These are phyloP conservation scores for Luffia ferchaultella DNA, from an alignment of 2,888 invertebrate genomes.

Conservation along the genomic window DNA sequence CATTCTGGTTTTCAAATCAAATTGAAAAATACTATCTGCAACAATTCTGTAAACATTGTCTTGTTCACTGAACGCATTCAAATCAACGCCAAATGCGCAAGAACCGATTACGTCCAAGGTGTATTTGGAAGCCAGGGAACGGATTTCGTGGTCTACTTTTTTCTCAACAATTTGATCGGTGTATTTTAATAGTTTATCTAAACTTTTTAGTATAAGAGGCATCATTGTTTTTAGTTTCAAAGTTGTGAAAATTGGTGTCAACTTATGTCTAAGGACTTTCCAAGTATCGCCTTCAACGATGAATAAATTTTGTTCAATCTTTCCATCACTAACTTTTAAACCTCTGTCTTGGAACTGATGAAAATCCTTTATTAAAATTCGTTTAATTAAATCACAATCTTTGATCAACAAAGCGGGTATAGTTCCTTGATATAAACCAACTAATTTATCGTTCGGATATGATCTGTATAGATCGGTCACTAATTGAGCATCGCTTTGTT, in stretches of 20 bases:
- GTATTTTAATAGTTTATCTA: neutral
- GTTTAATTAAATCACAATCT: no score
- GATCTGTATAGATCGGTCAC: no score
- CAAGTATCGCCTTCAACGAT: no score
- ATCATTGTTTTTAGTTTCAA: constrained; percentile 3
- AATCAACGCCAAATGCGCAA: constrained; percentile 1
- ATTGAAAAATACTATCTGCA: neutral
- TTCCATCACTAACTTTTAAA: no score
- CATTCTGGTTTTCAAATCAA: no score
- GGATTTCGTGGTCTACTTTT: neutral
- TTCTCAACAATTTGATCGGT: neutral
- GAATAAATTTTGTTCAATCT: no score
- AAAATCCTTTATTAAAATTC: no score
- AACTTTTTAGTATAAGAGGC: constrained; percentile 1
- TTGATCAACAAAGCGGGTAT: no score
- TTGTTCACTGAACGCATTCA: neutral
- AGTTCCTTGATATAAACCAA: no score
- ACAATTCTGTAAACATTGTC: neutral
- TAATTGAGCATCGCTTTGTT: no score
- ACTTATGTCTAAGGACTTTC: constrained; percentile 1
- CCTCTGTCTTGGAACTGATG: no score
- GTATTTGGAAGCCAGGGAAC: neutral
- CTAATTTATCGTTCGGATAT: no score
- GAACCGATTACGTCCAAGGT: neutral
- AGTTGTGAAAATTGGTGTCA: constrained; percentile 2